Percentiles rank a stretch among this genome's conserved stretches.
Conservation (phyloP, 2,888 invertebrate genomes). For the Chydorus sphaericus region DNA sequence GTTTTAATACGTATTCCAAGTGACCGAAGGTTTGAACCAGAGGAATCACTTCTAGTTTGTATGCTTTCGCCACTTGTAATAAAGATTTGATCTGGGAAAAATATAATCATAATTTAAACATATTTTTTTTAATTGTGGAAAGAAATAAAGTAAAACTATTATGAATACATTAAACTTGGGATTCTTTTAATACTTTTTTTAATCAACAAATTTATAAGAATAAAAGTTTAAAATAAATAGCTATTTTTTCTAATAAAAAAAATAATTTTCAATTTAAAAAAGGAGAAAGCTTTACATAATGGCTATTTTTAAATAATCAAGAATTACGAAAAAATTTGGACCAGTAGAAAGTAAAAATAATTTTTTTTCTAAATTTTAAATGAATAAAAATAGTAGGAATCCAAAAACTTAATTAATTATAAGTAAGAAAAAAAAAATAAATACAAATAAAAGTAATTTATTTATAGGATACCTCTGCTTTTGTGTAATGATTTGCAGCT, state of each 20-base stretch:
- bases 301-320: too few relatives aligned
- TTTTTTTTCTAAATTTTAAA: too few relatives aligned
- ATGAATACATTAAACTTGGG: too few relatives aligned
- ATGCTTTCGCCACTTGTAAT: conserved; percentile 24
- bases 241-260: too few relatives aligned
- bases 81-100: conserved; percentile 23
- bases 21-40: conserved; percentile 77
- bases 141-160: too few relatives aligned
- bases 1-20: conserved; percentile 62
- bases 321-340: neutral
- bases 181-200: too few relatives aligned
- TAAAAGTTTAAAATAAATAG: too few relatives aligned
- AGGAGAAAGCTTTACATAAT: too few relatives aligned
- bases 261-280: too few relatives aligned
- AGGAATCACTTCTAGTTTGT: conserved; percentile 43
- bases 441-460: neutral
- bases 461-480: conserved; percentile 19
- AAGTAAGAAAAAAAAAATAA: conserved; percentile 9
- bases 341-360: neutral
- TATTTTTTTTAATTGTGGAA: too few relatives aligned
- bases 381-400: too few relatives aligned
- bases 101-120: neutral
- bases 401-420: neutral
- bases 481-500: conserved; percentile 29
- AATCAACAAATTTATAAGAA: too few relatives aligned